phyloP scores from a whole-genome alignment of 1,140 invertebrate genomes.

The Reticulitermes speratus region DNA sequence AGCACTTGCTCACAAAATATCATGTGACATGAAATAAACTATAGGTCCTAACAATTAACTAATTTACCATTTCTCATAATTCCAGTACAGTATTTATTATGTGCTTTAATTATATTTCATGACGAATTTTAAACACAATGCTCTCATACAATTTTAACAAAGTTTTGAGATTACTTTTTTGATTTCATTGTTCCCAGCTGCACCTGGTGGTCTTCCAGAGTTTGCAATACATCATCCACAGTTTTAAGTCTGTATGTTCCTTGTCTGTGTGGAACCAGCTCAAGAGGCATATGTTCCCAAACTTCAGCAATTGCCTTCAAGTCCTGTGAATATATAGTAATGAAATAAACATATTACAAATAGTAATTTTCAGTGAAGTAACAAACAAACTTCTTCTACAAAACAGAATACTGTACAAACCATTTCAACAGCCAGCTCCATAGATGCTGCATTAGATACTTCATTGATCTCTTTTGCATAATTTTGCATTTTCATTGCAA shows the following conservation, averaged over 20 bases:
- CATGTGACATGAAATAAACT: no score
- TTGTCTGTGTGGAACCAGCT: slow-evolving; percentile 68
- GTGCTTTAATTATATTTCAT: no score
- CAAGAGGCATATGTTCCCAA: slow-evolving; percentile 69
- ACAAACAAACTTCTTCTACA: no score
- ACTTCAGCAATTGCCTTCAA: slow-evolving; percentile 65
- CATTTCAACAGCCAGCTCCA: slow-evolving; percentile 79
- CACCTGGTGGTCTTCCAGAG: slow-evolving; percentile 71
- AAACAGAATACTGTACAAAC: slow-evolving; percentile 40
- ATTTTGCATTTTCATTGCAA: slow-evolving; percentile 73
- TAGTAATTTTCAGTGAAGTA: not conserved
- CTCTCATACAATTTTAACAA: no score
- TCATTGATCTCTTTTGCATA: slow-evolving; percentile 77
- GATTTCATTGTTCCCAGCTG: slow-evolving; percentile 80
- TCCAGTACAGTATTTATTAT: no score
- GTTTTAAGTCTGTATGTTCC: slow-evolving; percentile 58
- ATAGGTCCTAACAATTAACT: no score
- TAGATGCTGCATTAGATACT: slow-evolving; percentile 78
- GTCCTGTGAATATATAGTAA: slow-evolving; percentile 47
- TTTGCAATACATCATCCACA: slow-evolving; percentile 70
- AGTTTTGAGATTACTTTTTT: slow-evolving; percentile 51
- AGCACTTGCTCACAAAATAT: no score
- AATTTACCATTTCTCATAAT: no score
- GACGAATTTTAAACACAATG: no score
- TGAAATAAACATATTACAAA: not conserved